Evolutionary conservation across 2,113 vertebrate genomes (phyloP).

Genomic region (Oryzias celebensis): DNA sequence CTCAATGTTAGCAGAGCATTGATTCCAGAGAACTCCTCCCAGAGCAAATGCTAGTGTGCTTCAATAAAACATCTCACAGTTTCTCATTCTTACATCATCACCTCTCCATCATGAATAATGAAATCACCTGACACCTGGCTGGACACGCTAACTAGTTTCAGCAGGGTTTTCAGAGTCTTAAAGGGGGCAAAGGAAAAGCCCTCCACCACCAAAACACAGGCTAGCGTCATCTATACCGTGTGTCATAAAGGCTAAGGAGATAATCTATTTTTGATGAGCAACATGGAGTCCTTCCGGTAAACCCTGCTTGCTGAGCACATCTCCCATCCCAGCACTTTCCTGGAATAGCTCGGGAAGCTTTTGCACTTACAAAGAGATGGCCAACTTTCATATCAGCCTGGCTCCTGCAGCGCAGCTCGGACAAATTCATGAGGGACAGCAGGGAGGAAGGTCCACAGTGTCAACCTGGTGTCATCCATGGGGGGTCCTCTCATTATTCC

Average conservation of each 20-base stretch:
- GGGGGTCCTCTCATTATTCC: background rate
- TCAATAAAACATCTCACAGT: constrained; percentile 59
- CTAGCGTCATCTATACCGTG: constrained; percentile 36
- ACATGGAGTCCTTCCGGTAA: constrained; percentile 63
- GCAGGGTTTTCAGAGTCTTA: constrained; percentile 1
- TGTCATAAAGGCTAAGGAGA: constrained; percentile 50
- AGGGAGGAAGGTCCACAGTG: background rate
- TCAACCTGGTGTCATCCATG: background rate
- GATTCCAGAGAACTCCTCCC: constrained; percentile 46
- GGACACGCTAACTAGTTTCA: constrained; percentile 11
- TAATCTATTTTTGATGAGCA: constrained; percentile 74
- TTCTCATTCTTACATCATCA: constrained; percentile 62
- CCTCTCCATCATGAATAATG: constrained; percentile 62
- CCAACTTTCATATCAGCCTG: constrained; percentile 24
- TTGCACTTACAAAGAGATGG: constrained; percentile 39
- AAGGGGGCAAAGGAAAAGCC: constrained; percentile 3
- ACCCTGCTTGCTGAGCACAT: constrained; percentile 47
- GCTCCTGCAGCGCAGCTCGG: constrained; percentile 2
- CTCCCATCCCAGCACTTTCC: constrained; percentile 58
- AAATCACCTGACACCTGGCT: constrained; percentile 41
- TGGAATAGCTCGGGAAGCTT: constrained; percentile 59
- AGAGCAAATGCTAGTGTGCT: constrained; percentile 39
- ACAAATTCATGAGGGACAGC: background rate
- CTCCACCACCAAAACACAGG: constrained; percentile 23
- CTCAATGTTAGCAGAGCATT: constrained; percentile 37